These are phyloP conservation scores for western clawed frog (Xenopus tropicalis) DNA, from an alignment of 2,113 vertebrate species.

Conservation along the genomic window UCB_Xtro_10.0 CM004444.2:130997001-130997500, in stretches of 20 bases:
- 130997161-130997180: constrained; percentile 66
- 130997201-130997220: constrained; percentile 65
- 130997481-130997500: too few species aligned
- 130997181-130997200: constrained; percentile 66
- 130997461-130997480: too few species aligned
- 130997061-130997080: neutral
- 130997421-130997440: too few species aligned
- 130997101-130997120: constrained; percentile 56
- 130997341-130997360: neutral
- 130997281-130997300: constrained; percentile 52
- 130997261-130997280: constrained; percentile 57
- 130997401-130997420: too few species aligned
- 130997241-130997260: constrained; percentile 57
- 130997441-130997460: too few species aligned
- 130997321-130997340: constrained; percentile 34
- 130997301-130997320: constrained; percentile 42
- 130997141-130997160: constrained; percentile 64
- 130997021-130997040: neutral
- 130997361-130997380: neutral
- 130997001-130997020: neutral
- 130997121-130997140: constrained; percentile 63
- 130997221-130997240: constrained; percentile 53
- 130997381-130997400: too few species aligned
- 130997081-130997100: neutral
- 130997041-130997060: too few species aligned